Evolutionary conservation across 2,113 vertebrate species (phyloP), one percentile per base, ranked within the genome.

Genomic region (Istiophorus platypterus): DNA sequence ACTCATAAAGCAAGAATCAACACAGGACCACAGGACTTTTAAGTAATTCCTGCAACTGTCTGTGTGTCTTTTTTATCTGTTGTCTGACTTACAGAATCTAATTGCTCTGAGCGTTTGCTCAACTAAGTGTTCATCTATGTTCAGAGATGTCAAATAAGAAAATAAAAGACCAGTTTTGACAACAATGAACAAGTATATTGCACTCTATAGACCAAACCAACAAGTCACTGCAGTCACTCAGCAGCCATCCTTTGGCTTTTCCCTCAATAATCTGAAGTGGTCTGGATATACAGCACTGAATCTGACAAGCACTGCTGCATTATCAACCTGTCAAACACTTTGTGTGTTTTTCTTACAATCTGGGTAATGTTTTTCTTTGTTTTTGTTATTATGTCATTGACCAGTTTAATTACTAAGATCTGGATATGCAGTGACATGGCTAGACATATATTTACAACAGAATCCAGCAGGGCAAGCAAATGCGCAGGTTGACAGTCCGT

Each of bases 21-120:
- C 88, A 84, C 69, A 84, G 69, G 78, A 80, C 83, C 88, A 84
- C 72, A 85, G 58, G 76, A 88, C 86, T 85, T 91, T 72, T 71
- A 84, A 88, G 84, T 85, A 75, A 81, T 74, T 82, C 24, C 49
- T 71, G 68, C 80, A 76, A 83, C 80, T 83, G 63, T 87, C 51
- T 76, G 42, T 26, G 20, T n/a, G 51, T 57, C 49, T 20, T 76
- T 27, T 73, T 59, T 15, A 76, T 81, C 68, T 70, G 42, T 73
- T 85, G 62, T 85, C 77, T 68, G 71, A 47, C 41, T 84, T 76
- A 52, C 51, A 83, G n/a, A 80, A 84, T 84, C n/a, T 52, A 76
- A 81, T 73, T 72, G 47, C 20, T 56, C 13, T 5, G 59, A 72
- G 37, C 1, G 1, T 81, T 82, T 61, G 20, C n/a, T 74, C 39